Conservation (phyloP, 2,888 invertebrate species). For the Cantharis rustica region DNA sequence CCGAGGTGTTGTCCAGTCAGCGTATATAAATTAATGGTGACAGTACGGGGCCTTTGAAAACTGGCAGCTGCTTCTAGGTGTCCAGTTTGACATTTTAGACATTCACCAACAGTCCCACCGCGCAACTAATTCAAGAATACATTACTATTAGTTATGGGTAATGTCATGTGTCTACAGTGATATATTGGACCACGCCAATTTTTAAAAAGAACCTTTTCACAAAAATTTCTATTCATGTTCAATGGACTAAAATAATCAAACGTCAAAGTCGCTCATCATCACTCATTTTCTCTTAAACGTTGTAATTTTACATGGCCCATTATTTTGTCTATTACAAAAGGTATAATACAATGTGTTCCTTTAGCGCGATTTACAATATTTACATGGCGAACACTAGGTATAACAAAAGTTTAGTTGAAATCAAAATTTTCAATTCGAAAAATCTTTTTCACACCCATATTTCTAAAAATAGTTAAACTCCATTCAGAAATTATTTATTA, state of each 20-base stretch:
- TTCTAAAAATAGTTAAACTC: not conserved
- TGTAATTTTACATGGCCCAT: slow-evolving; percentile 24
- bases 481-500: not conserved
- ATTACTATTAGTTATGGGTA: slow-evolving; percentile 56
- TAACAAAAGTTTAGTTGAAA: not conserved
- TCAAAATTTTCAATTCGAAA: not conserved
- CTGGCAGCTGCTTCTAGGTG: slow-evolving; percentile 38
- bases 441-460: not conserved
- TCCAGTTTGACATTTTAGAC: slow-evolving; percentile 50
- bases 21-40: slow-evolving; percentile 38
- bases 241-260: slow-evolving; percentile 51
- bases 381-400: not conserved
- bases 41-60: slow-evolving; percentile 26
- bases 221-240: slow-evolving; percentile 43
- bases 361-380: not conserved
- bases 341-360: not conserved
- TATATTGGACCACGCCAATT: slow-evolving; percentile 50
- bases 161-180: slow-evolving; percentile 50
- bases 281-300: slow-evolving; percentile 40
- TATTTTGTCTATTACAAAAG: slow-evolving; percentile 9
- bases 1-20: slow-evolving; percentile 35
- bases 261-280: slow-evolving; percentile 50
- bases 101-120: slow-evolving; percentile 44
- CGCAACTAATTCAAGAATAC: slow-evolving; percentile 54
- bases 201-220: slow-evolving; percentile 41